A percentile compares a stretch with the other conserved stretches of the same genome.
phyloP scores from a whole-genome alignment of 2,113 vertebrate species.

The Castor canadensis region DNA sequence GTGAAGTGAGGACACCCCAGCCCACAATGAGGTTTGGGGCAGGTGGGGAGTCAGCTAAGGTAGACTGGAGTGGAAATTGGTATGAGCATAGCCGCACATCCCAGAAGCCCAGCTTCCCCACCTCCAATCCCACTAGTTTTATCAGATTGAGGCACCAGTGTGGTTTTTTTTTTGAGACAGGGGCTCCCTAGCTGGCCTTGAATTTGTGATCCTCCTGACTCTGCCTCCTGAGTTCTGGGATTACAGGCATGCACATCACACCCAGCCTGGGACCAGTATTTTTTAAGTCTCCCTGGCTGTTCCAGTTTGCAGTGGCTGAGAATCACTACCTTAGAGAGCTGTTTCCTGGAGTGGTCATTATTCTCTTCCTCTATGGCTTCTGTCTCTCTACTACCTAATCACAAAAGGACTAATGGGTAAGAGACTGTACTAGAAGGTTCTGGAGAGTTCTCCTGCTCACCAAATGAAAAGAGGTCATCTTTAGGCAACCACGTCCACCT shows the following conservation, averaged over 20 bases:
- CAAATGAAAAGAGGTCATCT: neutral
- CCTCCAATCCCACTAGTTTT: neutral
- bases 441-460: neutral
- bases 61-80: neutral
- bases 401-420: neutral
- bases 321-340: neutral
- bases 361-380: neutral
- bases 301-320: neutral
- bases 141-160: neutral
- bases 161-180: no score
- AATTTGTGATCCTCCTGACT: no score
- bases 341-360: neutral
- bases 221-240: no score
- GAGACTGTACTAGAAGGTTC: neutral
- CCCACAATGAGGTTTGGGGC: neutral
- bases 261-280: no score
- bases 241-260: no score
- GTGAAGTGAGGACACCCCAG: neutral
- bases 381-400: neutral
- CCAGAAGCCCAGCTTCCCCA: neutral
- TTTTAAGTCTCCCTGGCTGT: neutral
- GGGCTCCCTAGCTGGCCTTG: no score
- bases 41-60: neutral
- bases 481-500: neutral
- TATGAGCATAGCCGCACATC: no score